These are phyloP conservation scores for Siphlonurus alternatus DNA, from an alignment of 2,888 invertebrate genomes.

Conservation along the genomic window DNA sequence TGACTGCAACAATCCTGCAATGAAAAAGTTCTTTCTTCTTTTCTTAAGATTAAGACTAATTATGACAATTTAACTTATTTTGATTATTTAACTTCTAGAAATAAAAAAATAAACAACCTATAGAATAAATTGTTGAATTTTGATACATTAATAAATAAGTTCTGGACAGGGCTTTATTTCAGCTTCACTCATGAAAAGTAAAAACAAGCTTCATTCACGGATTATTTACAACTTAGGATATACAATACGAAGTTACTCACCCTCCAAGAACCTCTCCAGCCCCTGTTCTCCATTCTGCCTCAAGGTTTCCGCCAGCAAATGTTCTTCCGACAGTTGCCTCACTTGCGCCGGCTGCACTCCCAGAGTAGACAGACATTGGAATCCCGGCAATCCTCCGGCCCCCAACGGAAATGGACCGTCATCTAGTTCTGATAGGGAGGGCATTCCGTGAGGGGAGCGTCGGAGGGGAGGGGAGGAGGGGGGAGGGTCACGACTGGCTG, in stretches of 20 bases:
- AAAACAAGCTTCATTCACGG: too few relatives aligned
- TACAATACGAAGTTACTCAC: neutral
- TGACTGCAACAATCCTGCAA: too few relatives aligned
- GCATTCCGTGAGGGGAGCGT: slow-evolving; percentile 17
- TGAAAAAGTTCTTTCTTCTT: too few relatives aligned
- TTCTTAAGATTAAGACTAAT: too few relatives aligned
- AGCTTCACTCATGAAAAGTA: too few relatives aligned
- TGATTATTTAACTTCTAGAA: too few relatives aligned
- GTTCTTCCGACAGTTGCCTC: slow-evolving; percentile 17
- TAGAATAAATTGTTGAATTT: too few relatives aligned
- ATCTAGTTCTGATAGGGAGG: slow-evolving; percentile 22
- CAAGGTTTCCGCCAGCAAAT: slow-evolving; percentile 16
- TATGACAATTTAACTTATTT: too few relatives aligned
- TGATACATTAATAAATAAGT: too few relatives aligned
- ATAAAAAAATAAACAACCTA: too few relatives aligned
- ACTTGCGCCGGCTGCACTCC: slow-evolving; percentile 24
- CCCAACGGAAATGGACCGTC: slow-evolving; percentile 19
- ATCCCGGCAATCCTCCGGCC: slow-evolving; percentile 31
- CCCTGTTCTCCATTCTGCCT: slow-evolving; percentile 10
- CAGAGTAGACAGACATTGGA: slow-evolving; percentile 40
- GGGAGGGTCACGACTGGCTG: slow-evolving; percentile 33
- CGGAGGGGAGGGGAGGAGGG: slow-evolving; percentile 14
- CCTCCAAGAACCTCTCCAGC: slow-evolving; percentile 8
- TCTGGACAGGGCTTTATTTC: too few relatives aligned
- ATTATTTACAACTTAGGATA: neutral